Evolutionary conservation across 2,113 vertebrate species (phyloP).

Genomic region (Nanorana parkeri): DNA sequence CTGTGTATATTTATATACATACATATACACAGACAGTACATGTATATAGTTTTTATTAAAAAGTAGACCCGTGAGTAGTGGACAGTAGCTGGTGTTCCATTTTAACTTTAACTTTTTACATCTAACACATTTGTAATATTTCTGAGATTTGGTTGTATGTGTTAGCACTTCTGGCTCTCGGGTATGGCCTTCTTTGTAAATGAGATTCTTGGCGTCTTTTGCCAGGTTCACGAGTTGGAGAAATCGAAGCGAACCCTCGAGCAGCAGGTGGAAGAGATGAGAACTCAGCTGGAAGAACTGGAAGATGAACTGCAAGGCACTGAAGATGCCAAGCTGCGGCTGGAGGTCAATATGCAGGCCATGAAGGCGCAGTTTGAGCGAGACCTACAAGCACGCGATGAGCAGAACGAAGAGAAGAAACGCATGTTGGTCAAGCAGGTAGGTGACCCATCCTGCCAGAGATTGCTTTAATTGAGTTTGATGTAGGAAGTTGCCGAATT

Average conservation of each 20-base stretch:
- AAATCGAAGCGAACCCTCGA: slow-evolving; percentile 95
- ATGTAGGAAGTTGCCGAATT: no score
- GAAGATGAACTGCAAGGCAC: slow-evolving; percentile 97
- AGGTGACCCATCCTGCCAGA: not conserved
- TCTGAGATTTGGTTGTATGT: not conserved
- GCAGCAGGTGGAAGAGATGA: slow-evolving; percentile 97
- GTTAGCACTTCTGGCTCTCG: not conserved
- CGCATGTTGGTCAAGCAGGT: slow-evolving; percentile 94
- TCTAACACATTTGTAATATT: no score
- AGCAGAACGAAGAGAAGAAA: slow-evolving; percentile 96
- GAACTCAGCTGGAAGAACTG: slow-evolving; percentile 94
- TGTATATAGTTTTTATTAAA: no score
- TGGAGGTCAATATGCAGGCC: slow-evolving; percentile 99
- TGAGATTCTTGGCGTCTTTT: not conserved
- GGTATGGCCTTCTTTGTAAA: not conserved
- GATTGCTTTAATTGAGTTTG: no score
- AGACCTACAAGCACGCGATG: slow-evolving; percentile 88
- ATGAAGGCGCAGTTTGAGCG: slow-evolving; percentile 98
- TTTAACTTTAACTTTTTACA: no score
- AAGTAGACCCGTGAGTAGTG: no score
- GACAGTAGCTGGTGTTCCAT: no score
- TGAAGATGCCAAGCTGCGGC: slow-evolving; percentile 92
- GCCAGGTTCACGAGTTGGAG: slow-evolving; percentile 92
- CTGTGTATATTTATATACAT: no score
- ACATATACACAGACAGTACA: no score